A percentile compares a stretch with the other conserved stretches of the same genome.
Evolutionary conservation across 2,113 vertebrate species (phyloP).

Genomic region (Nyctibius bracteatus): DNA sequence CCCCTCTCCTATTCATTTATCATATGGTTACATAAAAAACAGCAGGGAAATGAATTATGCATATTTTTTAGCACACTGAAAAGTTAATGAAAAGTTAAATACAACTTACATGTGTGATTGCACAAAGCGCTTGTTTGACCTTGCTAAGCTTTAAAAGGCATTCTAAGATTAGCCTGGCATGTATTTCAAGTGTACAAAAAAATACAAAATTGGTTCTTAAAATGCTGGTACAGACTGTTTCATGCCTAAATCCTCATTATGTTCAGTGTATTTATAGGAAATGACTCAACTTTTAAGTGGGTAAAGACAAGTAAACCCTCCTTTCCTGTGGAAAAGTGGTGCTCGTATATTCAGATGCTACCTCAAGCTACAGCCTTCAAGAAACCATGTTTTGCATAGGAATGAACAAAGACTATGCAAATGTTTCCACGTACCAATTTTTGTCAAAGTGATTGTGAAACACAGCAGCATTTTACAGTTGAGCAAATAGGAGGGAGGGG

Average conservation of each 20-base stretch:
- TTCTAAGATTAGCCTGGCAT: constrained; percentile 42
- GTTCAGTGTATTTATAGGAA: constrained; percentile 30
- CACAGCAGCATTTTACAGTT: background rate
- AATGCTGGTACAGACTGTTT: constrained; percentile 7
- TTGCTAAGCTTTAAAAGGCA: constrained; percentile 38
- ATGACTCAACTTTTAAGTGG: constrained; percentile 20
- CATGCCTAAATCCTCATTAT: constrained; percentile 37
- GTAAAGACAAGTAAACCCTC: background rate
- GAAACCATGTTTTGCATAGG: background rate
- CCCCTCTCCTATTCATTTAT: background rate
- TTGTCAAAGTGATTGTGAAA: background rate
- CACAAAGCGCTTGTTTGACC: constrained; percentile 39
- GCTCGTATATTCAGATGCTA: background rate
- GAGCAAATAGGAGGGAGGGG: background rate
- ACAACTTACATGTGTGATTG: constrained; percentile 13
- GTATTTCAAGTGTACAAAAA: constrained; percentile 30
- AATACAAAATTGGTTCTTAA: background rate
- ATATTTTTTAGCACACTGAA: constrained; percentile 13
- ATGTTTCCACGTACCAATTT: background rate
- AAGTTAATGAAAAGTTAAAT: constrained; percentile 55
- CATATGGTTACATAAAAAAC: constrained; percentile 30
- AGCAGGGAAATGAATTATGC: constrained; percentile 34
- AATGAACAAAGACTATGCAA: background rate
- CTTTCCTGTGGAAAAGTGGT: background rate
- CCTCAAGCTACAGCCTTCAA: background rate